Percentiles rank a stretch among this genome's conserved stretches.
Conservation (phyloP, 1,140 invertebrate genomes). For the Cydia splendana region DNA sequence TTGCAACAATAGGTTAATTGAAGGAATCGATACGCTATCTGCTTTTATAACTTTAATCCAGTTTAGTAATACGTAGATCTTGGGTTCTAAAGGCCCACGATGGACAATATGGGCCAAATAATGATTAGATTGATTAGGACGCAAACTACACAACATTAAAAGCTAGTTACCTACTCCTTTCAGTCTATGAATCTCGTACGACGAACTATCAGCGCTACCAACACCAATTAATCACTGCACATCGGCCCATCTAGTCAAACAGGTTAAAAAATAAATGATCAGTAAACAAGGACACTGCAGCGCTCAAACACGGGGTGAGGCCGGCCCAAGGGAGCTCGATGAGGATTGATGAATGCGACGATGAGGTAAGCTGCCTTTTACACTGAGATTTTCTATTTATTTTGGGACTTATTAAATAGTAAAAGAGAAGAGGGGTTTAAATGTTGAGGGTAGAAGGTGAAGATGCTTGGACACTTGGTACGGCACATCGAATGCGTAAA, state of each 20-base stretch:
- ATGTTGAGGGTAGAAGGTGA: background rate
- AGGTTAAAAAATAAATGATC: constrained; percentile 63
- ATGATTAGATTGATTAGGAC: no score
- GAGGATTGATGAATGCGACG: constrained; percentile 24
- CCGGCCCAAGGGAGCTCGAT: constrained; percentile 52
- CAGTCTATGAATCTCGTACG: no score
- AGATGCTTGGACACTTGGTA: no score
- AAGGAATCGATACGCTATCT: no score
- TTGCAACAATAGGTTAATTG: no score
- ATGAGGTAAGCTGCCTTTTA: constrained; percentile 32
- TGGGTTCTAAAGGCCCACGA: no score
- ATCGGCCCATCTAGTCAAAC: constrained; percentile 26
- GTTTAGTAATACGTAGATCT: no score
- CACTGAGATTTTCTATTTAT: constrained; percentile 32
- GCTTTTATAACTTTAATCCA: no score
- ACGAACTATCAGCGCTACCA: background rate
- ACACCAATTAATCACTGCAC: constrained; percentile 33
- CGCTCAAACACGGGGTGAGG: constrained; percentile 51
- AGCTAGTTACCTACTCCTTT: no score
- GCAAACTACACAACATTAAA: no score
- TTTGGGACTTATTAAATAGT: background rate
- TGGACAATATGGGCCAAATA: no score
- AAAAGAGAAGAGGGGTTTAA: background rate
- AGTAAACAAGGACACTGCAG: constrained; percentile 58
- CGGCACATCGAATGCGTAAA: no score